Evolutionary conservation across 1,140 invertebrate genomes (phyloP).

Genomic region (Bombus difficillimus): DNA sequence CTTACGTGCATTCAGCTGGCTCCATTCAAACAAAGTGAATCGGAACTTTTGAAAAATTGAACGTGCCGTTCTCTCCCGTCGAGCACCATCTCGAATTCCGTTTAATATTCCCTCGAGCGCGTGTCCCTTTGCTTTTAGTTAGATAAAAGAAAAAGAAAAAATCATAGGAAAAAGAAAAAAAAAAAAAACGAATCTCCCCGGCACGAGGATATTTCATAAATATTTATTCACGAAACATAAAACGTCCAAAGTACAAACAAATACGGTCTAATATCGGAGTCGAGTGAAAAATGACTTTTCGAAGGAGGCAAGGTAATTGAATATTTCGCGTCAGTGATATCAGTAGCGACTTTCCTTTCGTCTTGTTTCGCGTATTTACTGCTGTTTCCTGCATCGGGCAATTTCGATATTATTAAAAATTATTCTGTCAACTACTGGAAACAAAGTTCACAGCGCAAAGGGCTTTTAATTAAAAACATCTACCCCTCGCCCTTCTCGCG

Average conservation of each 20-base stretch:
- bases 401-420: constrained; percentile 24
- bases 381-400: background rate
- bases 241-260: background rate
- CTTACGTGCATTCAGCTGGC: constrained; percentile 44
- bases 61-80: background rate
- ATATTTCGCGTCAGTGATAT: background rate
- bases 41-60: constrained; percentile 38
- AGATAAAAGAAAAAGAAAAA: background rate
- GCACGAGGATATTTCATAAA: background rate
- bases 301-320: background rate
- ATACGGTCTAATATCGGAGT: background rate
- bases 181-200: background rate
- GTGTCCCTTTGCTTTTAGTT: background rate
- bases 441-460: background rate
- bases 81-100: background rate
- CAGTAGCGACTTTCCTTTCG: background rate
- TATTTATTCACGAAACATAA: background rate
- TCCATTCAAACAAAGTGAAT: constrained; percentile 44
- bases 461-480: constrained; percentile 40
- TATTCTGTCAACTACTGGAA: background rate
- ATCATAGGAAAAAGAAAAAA: background rate
- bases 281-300: background rate
- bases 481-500: background rate
- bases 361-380: background rate
- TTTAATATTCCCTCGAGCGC: constrained; percentile 28